Evolutionary conservation across 1,140 invertebrate species (phyloP), one percentile per base, ranked within the genome.

Genomic region (Brachionus koreanus): DNA sequence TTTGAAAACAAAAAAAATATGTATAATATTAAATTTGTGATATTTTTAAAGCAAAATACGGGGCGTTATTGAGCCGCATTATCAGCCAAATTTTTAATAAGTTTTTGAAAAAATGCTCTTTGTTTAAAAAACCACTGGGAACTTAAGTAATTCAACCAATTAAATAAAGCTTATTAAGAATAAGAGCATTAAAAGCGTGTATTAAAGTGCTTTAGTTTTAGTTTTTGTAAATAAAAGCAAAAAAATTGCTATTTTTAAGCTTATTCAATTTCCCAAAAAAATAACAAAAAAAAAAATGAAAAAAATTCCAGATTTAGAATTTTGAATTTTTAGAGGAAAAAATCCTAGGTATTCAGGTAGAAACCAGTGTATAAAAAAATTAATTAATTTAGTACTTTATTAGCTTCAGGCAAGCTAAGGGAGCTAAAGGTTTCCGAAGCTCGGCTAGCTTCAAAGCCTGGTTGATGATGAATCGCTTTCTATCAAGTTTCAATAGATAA

Each of bases 401-500:
- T 57, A 57, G 49, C n/a, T 57, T 57, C 49, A 57, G 19, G 19
- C 49, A 57, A 57, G 9, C 49, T 57, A 57, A 57, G 49, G n/a
- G 49, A 57, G 49, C 19, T 57, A 57, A 57, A 57, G 49, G 49
- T 57, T 57, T 57, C 16, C 49, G 49, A 57, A 57, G 49, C 49
- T 57, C 49, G 49, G 49, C 19, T 57, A 57, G 19, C 49, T 57
- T 57, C 16, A 57, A 57, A 57, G 29, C 49, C 49, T 57, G 49
- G 49, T 57, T 57, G n/a, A 57, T 57, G 16, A 57, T 57, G 49
- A 19, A 57, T 57, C 49, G 5, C 19, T 57, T 57, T 57, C 19
- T 57, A n/a, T 57, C 49, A 57, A 57, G 49, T 57, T 57, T 19
- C 49, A 57, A 57, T 57, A 57, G 49, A 57, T 57, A 57, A 57